These are phyloP conservation scores for Pandemis corylana DNA, from an alignment of 2,888 invertebrate species.

Conservation along the genomic window DNA sequence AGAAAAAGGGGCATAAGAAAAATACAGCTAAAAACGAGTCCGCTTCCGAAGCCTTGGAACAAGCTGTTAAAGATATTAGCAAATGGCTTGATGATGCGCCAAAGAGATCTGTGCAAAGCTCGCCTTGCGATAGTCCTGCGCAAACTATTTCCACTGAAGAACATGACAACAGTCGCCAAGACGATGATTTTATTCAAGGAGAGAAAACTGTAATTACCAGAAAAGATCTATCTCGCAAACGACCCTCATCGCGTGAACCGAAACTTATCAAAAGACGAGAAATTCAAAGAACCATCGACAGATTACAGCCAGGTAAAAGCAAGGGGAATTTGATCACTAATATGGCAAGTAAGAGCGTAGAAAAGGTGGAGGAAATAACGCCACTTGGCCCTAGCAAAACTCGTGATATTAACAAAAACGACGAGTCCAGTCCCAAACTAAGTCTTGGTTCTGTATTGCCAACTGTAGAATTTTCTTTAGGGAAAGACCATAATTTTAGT, in stretches of 20 bases:
- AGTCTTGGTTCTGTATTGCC: constrained; percentile 94
- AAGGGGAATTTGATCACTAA: constrained; percentile 93
- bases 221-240: constrained; percentile 80
- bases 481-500: constrained; percentile 87
- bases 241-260: constrained; percentile 73
- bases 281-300: constrained; percentile 92
- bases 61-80: constrained; percentile 93
- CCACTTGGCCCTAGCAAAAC: constrained; percentile 84
- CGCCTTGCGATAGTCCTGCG: constrained; percentile 91
- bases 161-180: constrained; percentile 76
- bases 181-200: constrained; percentile 72
- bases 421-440: constrained; percentile 90
- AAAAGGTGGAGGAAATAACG: constrained; percentile 85
- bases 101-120: constrained; percentile 89
- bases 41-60: constrained; percentile 83
- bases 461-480: constrained; percentile 87
- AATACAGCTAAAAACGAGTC: constrained; percentile 82
- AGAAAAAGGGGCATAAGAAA: constrained; percentile 74
- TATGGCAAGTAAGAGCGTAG: constrained; percentile 80
- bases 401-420: constrained; percentile 86
- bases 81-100: constrained; percentile 95
- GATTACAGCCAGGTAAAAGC: constrained; percentile 93
- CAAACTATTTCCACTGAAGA: constrained; percentile 87
- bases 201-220: constrained; percentile 65
- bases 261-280: constrained; percentile 86